Base-by-base conservation (phyloP, 2,797 vertebrate genomes). In the Malacoctenus gilli region DNA sequence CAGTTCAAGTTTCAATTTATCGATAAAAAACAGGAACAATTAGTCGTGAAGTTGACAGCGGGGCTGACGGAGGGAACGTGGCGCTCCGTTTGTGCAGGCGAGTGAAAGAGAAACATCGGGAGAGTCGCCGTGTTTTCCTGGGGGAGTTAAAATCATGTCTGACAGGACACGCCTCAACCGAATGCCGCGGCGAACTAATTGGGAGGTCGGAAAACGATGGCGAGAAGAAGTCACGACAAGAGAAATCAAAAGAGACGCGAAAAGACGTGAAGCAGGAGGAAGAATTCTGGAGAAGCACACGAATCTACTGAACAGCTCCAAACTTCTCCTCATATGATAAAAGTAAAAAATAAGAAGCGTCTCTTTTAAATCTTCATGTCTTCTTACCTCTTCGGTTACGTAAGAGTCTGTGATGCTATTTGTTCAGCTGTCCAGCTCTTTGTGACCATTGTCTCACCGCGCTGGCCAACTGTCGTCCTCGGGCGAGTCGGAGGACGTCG, bases 401-500 rank as follows among this genome's bases (percentile, higher is more conserved):
- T 46, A 52, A 72, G 20, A 14, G 30, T 56, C 19, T 50, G 30
- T 37, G 31, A 6, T 21, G 9, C 40, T 59, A 35, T 54, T 13
- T 16, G 0, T 1, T 28, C 9, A n/a, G n/a, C n/a, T n/a, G n/a
- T n/a, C n/a, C n/a, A n/a, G n/a, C n/a, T 35, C 53, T 48, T 31
- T 23, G 28, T 14, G 15, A 15, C 16, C 61, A 36, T 67, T 64
- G 48, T 36, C 68, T 41, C 53, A 76, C 69, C 51, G 44, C 9
- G 35, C 49, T 20, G 14, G 47, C 35, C 30, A 25, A 47, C 38
- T 52, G 31, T 46, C 50, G 35, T n/a, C n/a, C n/a, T n/a, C n/a
- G n/a, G n/a, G n/a, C n/a, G n/a, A n/a, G 67, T 35, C 66, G 0
- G 90, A 89, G 58, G 89, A 91, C 41, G 47, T 14, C 0, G 21